phyloP scores from a whole-genome alignment of 2,888 invertebrate species.

The Apamea monoglypha region DNA sequence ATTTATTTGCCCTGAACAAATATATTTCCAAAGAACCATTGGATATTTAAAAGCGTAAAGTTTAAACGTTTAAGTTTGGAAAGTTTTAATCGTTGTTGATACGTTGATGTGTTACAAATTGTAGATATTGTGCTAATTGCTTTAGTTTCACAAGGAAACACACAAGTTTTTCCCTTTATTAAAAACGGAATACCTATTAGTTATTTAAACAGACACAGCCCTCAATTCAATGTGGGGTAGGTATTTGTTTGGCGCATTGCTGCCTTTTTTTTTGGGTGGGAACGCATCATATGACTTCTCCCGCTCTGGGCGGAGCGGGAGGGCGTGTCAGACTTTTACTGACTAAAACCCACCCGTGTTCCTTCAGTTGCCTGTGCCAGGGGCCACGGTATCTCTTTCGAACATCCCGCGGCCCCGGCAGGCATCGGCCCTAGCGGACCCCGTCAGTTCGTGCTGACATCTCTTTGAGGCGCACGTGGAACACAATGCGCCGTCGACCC shows the following conservation, averaged over 20 bases:
- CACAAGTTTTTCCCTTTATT: neutral
- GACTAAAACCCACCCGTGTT: too few relatives aligned
- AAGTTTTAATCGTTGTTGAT: constrained; percentile 61
- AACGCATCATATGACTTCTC: too few relatives aligned
- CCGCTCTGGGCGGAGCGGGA: too few relatives aligned
- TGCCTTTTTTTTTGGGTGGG: too few relatives aligned
- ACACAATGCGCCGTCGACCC: too few relatives aligned
- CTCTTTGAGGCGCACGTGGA: too few relatives aligned
- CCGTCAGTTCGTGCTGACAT: too few relatives aligned
- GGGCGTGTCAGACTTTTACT: too few relatives aligned
- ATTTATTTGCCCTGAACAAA: neutral
- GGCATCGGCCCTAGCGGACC: too few relatives aligned
- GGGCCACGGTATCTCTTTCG: too few relatives aligned
- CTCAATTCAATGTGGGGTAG: neutral
- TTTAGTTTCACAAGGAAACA: constrained; percentile 33
- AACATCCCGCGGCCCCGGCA: too few relatives aligned
- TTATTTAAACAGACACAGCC: neutral
- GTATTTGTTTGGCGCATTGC: neutral
- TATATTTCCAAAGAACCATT: constrained; percentile 16
- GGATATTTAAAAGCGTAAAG: constrained; percentile 41
- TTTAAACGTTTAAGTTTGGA: constrained; percentile 38
- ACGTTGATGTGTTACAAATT: constrained; percentile 61
- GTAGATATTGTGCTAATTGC: constrained; percentile 51
- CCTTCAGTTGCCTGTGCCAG: too few relatives aligned
- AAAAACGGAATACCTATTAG: neutral